phyloP scores from a whole-genome alignment of 92 coral and sea anemone species.

The Palythoa grandiflora region DNA sequence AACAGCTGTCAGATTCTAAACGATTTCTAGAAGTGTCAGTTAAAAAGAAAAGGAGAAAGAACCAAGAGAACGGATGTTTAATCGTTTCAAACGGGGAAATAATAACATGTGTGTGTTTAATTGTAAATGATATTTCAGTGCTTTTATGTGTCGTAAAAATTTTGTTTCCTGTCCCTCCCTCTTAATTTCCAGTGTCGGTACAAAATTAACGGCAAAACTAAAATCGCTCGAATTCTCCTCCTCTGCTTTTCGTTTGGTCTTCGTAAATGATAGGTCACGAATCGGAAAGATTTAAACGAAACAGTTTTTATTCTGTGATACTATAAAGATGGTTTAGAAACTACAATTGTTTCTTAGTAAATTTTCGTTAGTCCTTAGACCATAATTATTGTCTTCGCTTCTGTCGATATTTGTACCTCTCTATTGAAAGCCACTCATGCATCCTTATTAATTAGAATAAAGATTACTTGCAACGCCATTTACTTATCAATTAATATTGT shows the following conservation, averaged over 20 bases:
- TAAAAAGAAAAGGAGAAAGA: no score
- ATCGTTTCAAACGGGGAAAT: no score
- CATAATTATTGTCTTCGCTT: not conserved
- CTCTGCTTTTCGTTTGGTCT: not conserved
- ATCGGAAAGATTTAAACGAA: not conserved
- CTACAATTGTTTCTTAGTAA: not conserved
- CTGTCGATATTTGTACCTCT: not conserved
- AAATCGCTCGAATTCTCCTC: not conserved
- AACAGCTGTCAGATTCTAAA: no score
- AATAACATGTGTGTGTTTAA: no score
- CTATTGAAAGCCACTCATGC: constrained; percentile 40
- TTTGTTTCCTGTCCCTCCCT: no score
- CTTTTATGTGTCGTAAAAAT: no score
- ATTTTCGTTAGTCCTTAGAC: not conserved
- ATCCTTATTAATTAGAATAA: not conserved
- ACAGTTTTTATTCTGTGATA: not conserved
- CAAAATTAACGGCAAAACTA: not conserved
- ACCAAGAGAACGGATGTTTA: no score
- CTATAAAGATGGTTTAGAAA: not conserved
- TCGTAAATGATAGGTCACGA: not conserved
- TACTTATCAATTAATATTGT: not conserved
- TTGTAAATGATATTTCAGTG: no score
- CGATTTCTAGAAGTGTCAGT: no score
- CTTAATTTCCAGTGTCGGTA: no score
- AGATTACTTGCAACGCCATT: not conserved